Base-by-base conservation (phyloP, 2,113 vertebrate species). In the Ancistrus triradiatus region DNA sequence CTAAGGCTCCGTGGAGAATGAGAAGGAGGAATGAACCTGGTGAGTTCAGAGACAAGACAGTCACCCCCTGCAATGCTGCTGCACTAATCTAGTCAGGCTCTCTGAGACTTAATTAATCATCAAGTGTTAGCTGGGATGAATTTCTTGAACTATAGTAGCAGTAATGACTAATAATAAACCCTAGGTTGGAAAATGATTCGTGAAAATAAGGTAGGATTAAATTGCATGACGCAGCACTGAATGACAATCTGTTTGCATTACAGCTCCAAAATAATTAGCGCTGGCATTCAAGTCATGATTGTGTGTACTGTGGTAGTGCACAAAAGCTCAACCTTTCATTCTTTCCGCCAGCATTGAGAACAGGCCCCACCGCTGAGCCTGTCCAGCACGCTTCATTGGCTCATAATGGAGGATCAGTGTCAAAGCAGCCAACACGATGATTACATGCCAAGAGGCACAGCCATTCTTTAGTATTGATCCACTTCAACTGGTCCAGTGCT, bases 1-100 rank as follows among this genome's bases (percentile, higher is more conserved):
- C 62, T 73, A 61, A 63, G 72, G 63, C 47, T 59, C 66, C 51
- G 24, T 64, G 61, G 74, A 76, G 40, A 59, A 69, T 63, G 66
- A 68, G 53, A 51, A 17, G 51, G 50, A 70, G 80, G 79, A 79
- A 85, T 83, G 72, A 83, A 85, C 82, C 85, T 83, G 83, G 79
- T 85, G 86, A 83, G 78, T 75, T 82, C 81, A 85, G 81, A 86
- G 63, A 64, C 50, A 42, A 49, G 44, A 49, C 52, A 56, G 56
- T 59, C 25, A 61, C 72, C 66, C 71, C 63, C 63, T 47, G 50
- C 37, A 58, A 57, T 42, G 46, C 44, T 1, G 6, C 47, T 42
- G 55, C 65, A 31, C 65, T 68, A 59, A 68, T 63, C 65, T 53
- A 48, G 28, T 63, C 59, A 63, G 47, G 18, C 19, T 24, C 51